Conservation (phyloP, 2,113 vertebrate genomes). For the Neoarius graeffei region DNA sequence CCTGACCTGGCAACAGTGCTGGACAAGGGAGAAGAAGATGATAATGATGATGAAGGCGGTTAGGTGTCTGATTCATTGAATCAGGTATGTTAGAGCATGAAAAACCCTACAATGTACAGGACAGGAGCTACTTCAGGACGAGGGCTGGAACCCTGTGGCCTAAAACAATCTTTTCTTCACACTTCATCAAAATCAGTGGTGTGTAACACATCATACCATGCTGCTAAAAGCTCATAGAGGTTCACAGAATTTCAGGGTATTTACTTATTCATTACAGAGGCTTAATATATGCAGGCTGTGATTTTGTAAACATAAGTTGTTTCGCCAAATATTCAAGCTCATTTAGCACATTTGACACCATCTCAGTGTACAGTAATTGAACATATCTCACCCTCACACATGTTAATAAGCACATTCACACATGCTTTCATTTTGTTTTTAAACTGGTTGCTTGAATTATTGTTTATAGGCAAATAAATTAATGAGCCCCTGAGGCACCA, state of each 20-base stretch:
- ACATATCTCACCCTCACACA: slow-evolving; percentile 42
- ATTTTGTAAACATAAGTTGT: slow-evolving; percentile 30
- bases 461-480: slow-evolving; percentile 51
- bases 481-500: slow-evolving; percentile 40
- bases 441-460: slow-evolving; percentile 48
- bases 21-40: too few relatives aligned
- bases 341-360: slow-evolving; percentile 46
- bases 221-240: neutral
- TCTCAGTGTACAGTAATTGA: slow-evolving; percentile 36
- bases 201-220: neutral
- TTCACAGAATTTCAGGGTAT: neutral
- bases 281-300: neutral
- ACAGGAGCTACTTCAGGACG: neutral
- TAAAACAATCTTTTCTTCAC: neutral
- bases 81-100: neutral
- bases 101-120: neutral
- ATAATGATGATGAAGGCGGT: neutral
- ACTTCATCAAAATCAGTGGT: neutral
- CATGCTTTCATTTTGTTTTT: slow-evolving; percentile 45
- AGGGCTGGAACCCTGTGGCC: neutral
- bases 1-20: too few relatives aligned
- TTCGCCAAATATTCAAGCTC: slow-evolving; percentile 8
- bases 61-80: neutral
- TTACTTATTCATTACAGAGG: neutral
- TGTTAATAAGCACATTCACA: slow-evolving; percentile 47